Percentiles rank a stretch among this genome's conserved stretches.
Conservation (phyloP, 2,888 invertebrate genomes). For the Tinea trinotella region DNA sequence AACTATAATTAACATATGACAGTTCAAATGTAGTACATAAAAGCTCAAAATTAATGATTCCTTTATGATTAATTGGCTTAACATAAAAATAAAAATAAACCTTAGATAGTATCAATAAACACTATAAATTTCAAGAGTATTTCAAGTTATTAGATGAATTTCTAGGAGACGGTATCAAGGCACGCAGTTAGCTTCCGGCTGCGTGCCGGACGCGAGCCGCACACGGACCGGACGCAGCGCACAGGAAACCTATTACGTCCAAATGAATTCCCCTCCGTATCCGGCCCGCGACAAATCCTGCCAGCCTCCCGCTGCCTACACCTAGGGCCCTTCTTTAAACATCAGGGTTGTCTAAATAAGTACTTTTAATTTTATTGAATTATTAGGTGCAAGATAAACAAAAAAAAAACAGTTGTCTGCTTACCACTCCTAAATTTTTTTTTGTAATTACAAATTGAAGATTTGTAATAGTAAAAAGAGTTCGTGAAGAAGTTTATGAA, state of each 20-base stretch:
- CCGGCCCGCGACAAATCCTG: constrained; percentile 46
- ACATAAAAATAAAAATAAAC: no score
- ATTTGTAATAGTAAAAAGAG: no score
- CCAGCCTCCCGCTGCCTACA: constrained; percentile 36
- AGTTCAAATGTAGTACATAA: no score
- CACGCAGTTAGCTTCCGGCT: constrained; percentile 45
- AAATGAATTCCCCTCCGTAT: constrained; percentile 69
- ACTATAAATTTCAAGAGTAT: background rate
- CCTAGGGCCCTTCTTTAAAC: constrained; percentile 36
- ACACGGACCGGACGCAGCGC: constrained; percentile 53
- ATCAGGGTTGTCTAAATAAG: background rate
- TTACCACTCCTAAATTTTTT: no score
- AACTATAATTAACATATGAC: no score
- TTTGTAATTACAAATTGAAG: no score
- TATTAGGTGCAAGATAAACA: background rate
- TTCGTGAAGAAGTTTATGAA: no score
- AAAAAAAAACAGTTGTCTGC: no score
- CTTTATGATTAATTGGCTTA: no score
- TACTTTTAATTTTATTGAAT: background rate
- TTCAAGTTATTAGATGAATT: background rate
- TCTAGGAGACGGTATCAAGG: constrained; percentile 19
- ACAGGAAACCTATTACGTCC: constrained; percentile 71
- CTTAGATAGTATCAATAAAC: no score
- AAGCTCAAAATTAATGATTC: no score
- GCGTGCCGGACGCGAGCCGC: constrained; percentile 46